A percentile compares a stretch with the other conserved stretches of the same genome.
phyloP scores from a whole-genome alignment of 2,797 vertebrate species.

The Oreortyx pictus region DNA sequence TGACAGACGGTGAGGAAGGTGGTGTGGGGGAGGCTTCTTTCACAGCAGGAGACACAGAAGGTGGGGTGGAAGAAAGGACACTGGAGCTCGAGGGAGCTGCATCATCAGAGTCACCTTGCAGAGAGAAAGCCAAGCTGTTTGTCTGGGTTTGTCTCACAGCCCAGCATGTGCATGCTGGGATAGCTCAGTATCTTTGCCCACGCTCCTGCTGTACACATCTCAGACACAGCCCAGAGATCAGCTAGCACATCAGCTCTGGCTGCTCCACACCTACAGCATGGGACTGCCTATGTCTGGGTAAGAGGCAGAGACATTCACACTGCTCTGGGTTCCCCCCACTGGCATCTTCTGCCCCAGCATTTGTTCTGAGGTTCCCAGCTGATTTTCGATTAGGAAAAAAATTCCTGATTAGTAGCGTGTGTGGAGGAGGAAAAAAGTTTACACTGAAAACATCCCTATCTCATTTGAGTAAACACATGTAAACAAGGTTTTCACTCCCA shows the following conservation, averaged over 20 bases:
- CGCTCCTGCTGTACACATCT: background rate
- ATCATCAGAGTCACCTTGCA: slow-evolving; percentile 94
- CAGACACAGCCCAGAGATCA: background rate
- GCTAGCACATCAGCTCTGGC: background rate
- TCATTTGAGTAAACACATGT: rapidly evolving
- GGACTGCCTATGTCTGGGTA: no score
- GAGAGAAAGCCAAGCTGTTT: slow-evolving; percentile 40
- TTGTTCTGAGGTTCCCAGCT: background rate
- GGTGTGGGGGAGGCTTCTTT: slow-evolving; percentile 96
- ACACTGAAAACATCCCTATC: background rate
- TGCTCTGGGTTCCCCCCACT: background rate
- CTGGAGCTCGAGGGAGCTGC: slow-evolving; percentile 88
- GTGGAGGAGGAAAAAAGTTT: background rate
- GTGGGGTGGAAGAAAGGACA: slow-evolving; percentile 91
- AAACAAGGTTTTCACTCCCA: background rate
- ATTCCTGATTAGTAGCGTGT: background rate
- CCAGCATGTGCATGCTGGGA: background rate
- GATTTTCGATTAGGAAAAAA: background rate
- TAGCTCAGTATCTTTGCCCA: background rate
- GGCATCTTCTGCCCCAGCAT: background rate
- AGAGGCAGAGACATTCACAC: background rate
- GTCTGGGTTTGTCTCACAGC: background rate
- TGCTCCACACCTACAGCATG: background rate
- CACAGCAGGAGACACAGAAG: slow-evolving; percentile 89
- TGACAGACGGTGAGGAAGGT: slow-evolving; percentile 95